These are phyloP conservation scores for Drosophila orosa DNA, from an alignment of 1,140 invertebrate species.

Conservation along the genomic window DNA sequence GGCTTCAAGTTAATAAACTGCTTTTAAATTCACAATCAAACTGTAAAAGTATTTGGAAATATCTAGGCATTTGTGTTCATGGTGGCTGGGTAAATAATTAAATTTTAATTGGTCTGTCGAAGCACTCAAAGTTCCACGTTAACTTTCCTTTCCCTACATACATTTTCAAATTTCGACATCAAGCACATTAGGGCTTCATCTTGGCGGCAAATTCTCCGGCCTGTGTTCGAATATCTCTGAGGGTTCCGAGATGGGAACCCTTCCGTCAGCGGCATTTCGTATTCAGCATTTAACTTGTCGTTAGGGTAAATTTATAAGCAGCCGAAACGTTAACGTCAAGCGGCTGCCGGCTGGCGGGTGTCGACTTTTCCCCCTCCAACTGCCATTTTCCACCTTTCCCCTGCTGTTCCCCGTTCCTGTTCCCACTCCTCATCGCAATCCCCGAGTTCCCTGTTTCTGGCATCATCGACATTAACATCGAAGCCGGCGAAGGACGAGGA, in stretches of 20 bases:
- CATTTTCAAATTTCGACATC: conserved; percentile 12
- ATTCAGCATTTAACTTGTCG: conserved; percentile 76
- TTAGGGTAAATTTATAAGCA: conserved; percentile 80
- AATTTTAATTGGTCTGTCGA: conserved; percentile 3
- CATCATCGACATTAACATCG: conserved; percentile 17
- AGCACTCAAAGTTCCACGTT: conserved; percentile 5
- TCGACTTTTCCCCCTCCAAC: conserved; percentile 48
- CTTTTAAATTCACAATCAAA: not conserved
- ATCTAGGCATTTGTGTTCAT: not conserved
- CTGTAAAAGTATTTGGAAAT: too few species aligned
- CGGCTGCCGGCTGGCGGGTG: conserved; percentile 51
- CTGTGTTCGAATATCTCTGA: conserved; percentile 18
- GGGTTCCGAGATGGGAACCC: conserved; percentile 38
- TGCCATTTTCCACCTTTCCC: conserved; percentile 1
- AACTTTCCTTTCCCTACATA: conserved; percentile 7
- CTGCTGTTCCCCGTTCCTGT: not conserved
- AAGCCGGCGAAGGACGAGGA: conserved; percentile 4
- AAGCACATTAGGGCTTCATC: conserved; percentile 9
- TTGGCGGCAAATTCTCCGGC: conserved; percentile 17
- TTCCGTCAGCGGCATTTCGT: conserved; percentile 29
- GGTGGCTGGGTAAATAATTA: conserved; percentile 6
- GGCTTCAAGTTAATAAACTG: not conserved
- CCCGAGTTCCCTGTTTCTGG: conserved; percentile 27
- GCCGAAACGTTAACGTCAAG: conserved; percentile 36
- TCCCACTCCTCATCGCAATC: not conserved